These are phyloP conservation scores for Drosophila kohkoa DNA, from an alignment of 1,140 invertebrate species.

Conservation along the genomic window DNA sequence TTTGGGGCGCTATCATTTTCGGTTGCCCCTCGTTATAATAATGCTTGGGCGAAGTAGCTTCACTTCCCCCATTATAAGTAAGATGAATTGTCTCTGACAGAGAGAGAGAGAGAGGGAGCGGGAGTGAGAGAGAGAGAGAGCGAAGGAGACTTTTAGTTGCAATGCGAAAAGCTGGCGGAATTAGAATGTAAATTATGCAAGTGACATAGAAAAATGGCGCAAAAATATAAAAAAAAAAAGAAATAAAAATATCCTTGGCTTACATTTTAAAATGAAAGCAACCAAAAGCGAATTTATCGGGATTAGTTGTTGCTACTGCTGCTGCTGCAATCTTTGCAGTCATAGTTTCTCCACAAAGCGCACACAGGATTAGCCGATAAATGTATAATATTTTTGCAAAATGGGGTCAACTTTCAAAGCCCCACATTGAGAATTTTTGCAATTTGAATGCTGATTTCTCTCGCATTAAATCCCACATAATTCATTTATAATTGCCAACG, in stretches of 20 bases:
- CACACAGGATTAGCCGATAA: slow-evolving; percentile 24
- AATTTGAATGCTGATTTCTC: neutral
- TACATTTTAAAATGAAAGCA: slow-evolving; percentile 41
- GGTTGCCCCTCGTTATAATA: slow-evolving; percentile 61
- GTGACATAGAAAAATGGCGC: slow-evolving; percentile 52
- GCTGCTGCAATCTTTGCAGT: slow-evolving; percentile 15
- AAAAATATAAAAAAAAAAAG: slow-evolving; percentile 33
- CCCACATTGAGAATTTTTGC: neutral
- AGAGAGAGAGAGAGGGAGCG: neutral
- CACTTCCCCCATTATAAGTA: slow-evolving; percentile 67
- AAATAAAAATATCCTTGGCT: slow-evolving; percentile 8
- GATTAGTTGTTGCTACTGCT: slow-evolving; percentile 28
- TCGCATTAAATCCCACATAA: neutral
- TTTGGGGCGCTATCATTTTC: slow-evolving; percentile 42
- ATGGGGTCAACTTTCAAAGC: slow-evolving; percentile 17
- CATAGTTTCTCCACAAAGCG: slow-evolving; percentile 23
- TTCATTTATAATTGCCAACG: neutral
- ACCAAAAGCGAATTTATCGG: slow-evolving; percentile 29
- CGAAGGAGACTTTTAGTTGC: slow-evolving; percentile 4
- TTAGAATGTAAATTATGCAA: slow-evolving; percentile 79
- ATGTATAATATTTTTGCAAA: slow-evolving; percentile 7
- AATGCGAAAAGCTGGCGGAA: slow-evolving; percentile 53
- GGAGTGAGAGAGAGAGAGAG: neutral
- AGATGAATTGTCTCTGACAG: slow-evolving; percentile 71
- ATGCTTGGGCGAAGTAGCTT: slow-evolving; percentile 65